Evolutionary conservation across 2,888 invertebrate genomes (phyloP), one percentile per base, ranked within the genome.

Genomic region (Antitype chi): DNA sequence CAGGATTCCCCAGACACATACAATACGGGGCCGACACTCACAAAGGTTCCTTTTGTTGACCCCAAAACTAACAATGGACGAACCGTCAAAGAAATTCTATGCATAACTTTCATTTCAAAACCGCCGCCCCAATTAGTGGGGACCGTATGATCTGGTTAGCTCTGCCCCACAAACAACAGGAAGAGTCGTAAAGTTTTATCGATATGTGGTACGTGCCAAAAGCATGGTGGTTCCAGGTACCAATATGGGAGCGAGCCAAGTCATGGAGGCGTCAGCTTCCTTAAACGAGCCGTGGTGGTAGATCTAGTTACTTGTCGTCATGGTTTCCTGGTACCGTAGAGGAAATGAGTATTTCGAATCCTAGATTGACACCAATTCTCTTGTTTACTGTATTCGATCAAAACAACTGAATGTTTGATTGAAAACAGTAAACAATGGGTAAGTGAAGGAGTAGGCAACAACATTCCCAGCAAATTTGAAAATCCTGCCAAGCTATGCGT

Each of bases 171-270:
- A 91, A 91, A 92, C 89, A 89, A 89, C 91, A 92, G 93, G 94
- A 93, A 94, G 90, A 82, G 82, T 89, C 91, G 89, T 95, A 94
- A 95, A 94, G 80, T 91, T 94, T 94, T 94, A 94, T 94, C 89
- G 93, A 88, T 89, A 88, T 83, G 86, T 82, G 78, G 81, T 81
- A 57, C 81, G 87, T 90, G 90, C 91, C 90, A 91, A 92, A 86
- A 87, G 81, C 85, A 83, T 85, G 83, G 85, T 81, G 85, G 84
- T 86, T 86, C 82, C 87, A 88, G 88, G 88, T 87, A 89, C 74
- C 75, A 72, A 55, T 72, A 76, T 86, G 77, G 78, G 83, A 74
- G 68, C 77, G 81, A 75, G 87, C 87, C 87, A 87, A 88, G 38
- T 80, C 59, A 68, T 76, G 73, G 77, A 69, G 82, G 79, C 87